Percentiles rank a stretch among this genome's conserved stretches.
phyloP scores from a whole-genome alignment of 1,140 invertebrate species.

The Drosophila nigromelanica region DNA sequence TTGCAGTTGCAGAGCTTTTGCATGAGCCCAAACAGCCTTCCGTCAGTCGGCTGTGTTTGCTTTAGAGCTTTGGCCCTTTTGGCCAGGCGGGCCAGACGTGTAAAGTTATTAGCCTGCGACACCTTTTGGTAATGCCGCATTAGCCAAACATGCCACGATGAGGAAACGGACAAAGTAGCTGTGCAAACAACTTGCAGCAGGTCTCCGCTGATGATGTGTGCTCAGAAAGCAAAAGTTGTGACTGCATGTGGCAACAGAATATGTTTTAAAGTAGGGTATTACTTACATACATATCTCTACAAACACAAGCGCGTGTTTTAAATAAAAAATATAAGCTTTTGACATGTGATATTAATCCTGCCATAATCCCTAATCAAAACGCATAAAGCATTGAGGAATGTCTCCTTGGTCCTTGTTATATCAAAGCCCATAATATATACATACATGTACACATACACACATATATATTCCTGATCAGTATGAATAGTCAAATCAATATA shows the following conservation, averaged over 20 bases:
- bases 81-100: constrained; percentile 32
- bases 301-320: background rate
- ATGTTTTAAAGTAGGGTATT: constrained; percentile 1
- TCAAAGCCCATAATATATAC: too few species aligned
- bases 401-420: too few species aligned
- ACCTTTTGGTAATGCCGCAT: constrained; percentile 59
- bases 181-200: constrained; percentile 21
- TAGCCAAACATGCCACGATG: constrained; percentile 45
- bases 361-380: too few species aligned
- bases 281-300: constrained; percentile 1
- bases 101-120: constrained; percentile 75
- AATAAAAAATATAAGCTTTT: background rate
- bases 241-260: background rate
- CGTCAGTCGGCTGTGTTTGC: constrained; percentile 48
- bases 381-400: too few species aligned
- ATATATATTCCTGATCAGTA: too few species aligned
- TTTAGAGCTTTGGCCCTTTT: constrained; percentile 47
- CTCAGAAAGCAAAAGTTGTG: constrained; percentile 38
- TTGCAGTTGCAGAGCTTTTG: constrained; percentile 1
- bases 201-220: constrained; percentile 14
- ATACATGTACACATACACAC: too few species aligned
- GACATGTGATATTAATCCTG: constrained; percentile 1
- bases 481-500: too few species aligned
- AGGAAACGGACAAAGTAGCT: background rate
- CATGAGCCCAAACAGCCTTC: background rate